A percentile compares a stretch with the other conserved stretches of the same genome.
Conservation (phyloP, 2,888 invertebrate species). For the Synergus gifuensis region DNA sequence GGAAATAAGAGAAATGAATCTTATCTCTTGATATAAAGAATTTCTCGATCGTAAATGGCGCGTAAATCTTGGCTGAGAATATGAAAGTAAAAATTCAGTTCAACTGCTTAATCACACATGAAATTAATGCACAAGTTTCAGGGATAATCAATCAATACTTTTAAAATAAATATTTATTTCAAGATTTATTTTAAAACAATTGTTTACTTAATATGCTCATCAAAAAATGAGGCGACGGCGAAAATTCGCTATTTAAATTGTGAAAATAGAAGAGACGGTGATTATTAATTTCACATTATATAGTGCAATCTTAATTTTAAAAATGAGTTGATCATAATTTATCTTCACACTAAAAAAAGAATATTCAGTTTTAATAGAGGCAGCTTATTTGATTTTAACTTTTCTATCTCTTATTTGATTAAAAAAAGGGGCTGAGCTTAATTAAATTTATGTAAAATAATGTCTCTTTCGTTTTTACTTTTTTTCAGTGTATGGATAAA, state of each 20-base stretch:
- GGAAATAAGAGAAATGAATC: background rate
- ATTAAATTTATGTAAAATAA: background rate
- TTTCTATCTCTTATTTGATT: background rate
- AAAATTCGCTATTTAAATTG: background rate
- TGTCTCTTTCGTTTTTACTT: constrained; percentile 18
- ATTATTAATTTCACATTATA: background rate
- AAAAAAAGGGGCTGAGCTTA: background rate
- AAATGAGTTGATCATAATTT: background rate
- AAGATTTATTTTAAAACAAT: constrained; percentile 3
- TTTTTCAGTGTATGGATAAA: constrained; percentile 2
- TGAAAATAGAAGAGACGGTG: background rate
- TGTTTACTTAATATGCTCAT: constrained; percentile 5
- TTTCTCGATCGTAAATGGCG: background rate
- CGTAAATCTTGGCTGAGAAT: background rate
- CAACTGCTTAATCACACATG: background rate
- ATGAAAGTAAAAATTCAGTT: background rate
- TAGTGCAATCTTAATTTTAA: background rate
- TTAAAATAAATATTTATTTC: constrained; percentile 10
- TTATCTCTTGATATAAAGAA: background rate
- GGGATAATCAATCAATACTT: background rate
- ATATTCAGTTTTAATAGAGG: background rate
- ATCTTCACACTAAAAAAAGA: background rate
- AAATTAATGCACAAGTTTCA: background rate
- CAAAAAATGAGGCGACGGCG: background rate
- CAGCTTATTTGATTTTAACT: background rate